Percentiles rank a stretch among this genome's conserved stretches.
These are phyloP conservation scores for Megalonaias nervosa DNA, from an alignment of 1,140 invertebrate genomes.

Conservation along the genomic window DNA sequence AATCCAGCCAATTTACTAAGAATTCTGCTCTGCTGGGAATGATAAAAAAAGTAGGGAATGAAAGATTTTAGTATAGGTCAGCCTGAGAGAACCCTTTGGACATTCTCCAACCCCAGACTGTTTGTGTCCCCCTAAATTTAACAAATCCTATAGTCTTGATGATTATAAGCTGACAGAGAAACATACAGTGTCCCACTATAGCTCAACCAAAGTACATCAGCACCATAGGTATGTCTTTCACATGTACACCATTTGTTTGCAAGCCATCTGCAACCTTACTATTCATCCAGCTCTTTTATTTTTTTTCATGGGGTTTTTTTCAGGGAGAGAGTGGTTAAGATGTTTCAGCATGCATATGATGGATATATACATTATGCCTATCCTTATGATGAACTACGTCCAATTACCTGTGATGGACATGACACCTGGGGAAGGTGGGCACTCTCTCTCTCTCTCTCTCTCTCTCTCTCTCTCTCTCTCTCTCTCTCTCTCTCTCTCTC, in stretches of 20 bases:
- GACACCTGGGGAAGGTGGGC: conserved; percentile 94
- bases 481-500: conserved; percentile 1
- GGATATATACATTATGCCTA: conserved; percentile 96
- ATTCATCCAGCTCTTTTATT: too few relatives aligned
- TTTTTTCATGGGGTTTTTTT: conserved; percentile 18
- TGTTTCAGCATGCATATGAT: conserved; percentile 92
- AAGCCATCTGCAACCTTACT: neutral
- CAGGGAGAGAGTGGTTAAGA: conserved; percentile 73
- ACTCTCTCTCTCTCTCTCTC: conserved; percentile 7
- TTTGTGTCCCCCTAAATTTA: too few relatives aligned
- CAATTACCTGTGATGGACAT: conserved; percentile 89
- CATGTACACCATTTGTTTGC: neutral
- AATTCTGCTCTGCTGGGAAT: too few relatives aligned
- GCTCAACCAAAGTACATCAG: too few relatives aligned
- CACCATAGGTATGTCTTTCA: neutral
- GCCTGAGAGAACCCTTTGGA: too few relatives aligned
- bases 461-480: neutral
- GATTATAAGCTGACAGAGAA: too few relatives aligned
- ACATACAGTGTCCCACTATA: too few relatives aligned
- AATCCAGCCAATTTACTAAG: too few relatives aligned
- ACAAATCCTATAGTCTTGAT: too few relatives aligned
- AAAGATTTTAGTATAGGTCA: too few relatives aligned
- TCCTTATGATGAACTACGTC: conserved; percentile 96
- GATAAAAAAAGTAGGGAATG: too few relatives aligned
- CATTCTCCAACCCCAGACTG: too few relatives aligned